Percentiles rank a stretch among this genome's conserved stretches.
Evolutionary conservation across 2,797 vertebrate genomes (phyloP).

Genomic region (Cetoscarus ocellatus): DNA sequence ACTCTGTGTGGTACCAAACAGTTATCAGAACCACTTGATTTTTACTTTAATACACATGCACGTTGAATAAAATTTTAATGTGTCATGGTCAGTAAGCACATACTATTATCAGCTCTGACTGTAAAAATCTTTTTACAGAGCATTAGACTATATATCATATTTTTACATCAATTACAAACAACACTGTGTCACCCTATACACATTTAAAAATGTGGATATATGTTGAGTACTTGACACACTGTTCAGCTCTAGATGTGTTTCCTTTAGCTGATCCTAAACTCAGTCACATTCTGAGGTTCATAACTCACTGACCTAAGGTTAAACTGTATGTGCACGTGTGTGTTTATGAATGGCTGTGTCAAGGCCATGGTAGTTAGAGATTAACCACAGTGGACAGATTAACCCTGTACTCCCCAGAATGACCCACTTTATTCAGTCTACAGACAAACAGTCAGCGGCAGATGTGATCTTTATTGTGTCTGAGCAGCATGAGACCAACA

Average conservation of each 20-base stretch:
- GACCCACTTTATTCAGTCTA: conserved; percentile 59
- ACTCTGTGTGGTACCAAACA: too few species aligned
- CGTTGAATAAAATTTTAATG: too few species aligned
- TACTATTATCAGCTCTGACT: not conserved
- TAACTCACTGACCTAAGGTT: conserved; percentile 18
- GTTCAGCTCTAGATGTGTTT: conserved; percentile 11
- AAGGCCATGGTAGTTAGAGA: conserved; percentile 47
- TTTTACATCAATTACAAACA: too few species aligned
- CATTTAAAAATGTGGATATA: too few species aligned
- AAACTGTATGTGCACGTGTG: conserved; percentile 7
- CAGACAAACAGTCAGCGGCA: conserved; percentile 21
- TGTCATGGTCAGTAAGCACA: too few species aligned
- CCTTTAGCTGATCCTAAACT: conserved; percentile 10
- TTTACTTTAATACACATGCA: too few species aligned
- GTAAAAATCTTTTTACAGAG: too few species aligned
- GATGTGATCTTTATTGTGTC: conserved; percentile 23
- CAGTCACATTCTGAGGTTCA: not conserved
- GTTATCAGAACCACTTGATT: too few species aligned
- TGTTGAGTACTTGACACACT: too few species aligned
- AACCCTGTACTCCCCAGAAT: conserved; percentile 57
- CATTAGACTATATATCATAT: too few species aligned
- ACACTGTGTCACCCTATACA: too few species aligned
- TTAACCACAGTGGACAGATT: conserved; percentile 68
- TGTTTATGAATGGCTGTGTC: conserved; percentile 3
- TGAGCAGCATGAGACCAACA: not conserved